These are phyloP conservation scores for Rhagoletis pomonella DNA, from an alignment of 1,140 invertebrate genomes.

Conservation along the genomic window DNA sequence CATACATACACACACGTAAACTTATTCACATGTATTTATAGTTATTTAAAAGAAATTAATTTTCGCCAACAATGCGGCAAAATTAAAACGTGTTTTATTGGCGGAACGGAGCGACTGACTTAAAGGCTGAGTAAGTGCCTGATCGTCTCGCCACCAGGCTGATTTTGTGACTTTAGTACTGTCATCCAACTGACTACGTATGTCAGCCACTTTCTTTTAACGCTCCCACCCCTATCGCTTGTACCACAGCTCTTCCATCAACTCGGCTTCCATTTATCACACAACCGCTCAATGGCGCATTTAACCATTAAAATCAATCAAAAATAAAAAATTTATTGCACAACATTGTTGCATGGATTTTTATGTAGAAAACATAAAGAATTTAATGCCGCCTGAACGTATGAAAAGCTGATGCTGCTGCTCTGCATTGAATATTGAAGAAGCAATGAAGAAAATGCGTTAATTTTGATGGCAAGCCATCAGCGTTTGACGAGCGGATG, in stretches of 20 bases:
- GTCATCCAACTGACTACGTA: background rate
- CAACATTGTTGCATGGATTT: slow-evolving; percentile 47
- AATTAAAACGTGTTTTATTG: background rate
- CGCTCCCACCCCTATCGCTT: background rate
- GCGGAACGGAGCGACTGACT: too few relatives aligned
- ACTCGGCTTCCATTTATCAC: slow-evolving; percentile 47
- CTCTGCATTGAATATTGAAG: slow-evolving; percentile 1
- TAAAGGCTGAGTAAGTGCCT: background rate
- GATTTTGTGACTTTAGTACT: background rate
- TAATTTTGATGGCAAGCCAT: slow-evolving; percentile 44
- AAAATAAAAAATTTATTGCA: slow-evolving; percentile 62
- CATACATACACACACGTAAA: background rate
- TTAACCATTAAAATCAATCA: slow-evolving; percentile 73
- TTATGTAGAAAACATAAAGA: slow-evolving; percentile 53
- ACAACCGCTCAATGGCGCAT: slow-evolving; percentile 70
- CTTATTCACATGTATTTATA: background rate
- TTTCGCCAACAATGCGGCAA: slow-evolving; percentile 32
- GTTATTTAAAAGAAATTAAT: slow-evolving; percentile 45
- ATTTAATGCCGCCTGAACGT: slow-evolving; percentile 13
- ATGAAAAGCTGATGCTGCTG: slow-evolving; percentile 14
- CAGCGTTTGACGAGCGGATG: background rate
- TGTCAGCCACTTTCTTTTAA: background rate
- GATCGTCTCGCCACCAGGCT: background rate
- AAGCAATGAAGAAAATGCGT: background rate
- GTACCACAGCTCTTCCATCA: background rate